A percentile compares a stretch with the other conserved stretches of the same genome.
These are phyloP conservation scores for Channallabes apus DNA, from an alignment of 2,797 vertebrate genomes.

Conservation along the genomic window DNA sequence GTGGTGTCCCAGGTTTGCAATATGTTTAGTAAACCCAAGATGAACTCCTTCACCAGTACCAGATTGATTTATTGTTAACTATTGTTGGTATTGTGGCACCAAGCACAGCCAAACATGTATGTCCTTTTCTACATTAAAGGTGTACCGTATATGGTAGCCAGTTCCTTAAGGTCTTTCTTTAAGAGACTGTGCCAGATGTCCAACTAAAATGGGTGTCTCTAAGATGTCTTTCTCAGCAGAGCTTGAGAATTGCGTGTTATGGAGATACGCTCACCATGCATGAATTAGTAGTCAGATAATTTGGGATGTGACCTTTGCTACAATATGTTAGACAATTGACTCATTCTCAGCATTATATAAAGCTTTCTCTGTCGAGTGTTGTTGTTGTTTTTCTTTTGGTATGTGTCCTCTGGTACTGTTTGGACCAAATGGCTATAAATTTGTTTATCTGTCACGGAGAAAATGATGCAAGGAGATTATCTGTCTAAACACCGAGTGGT, in stretches of 20 bases:
- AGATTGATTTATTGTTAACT: neutral
- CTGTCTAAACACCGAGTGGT: neutral
- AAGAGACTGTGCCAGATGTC: neutral
- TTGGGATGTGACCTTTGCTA: neutral
- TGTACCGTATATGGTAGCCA: neutral
- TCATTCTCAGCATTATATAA: neutral
- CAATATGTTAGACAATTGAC: neutral
- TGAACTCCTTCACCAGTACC: neutral
- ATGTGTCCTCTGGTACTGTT: neutral
- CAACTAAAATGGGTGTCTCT: neutral
- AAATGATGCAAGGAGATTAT: neutral
- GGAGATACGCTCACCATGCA: neutral
- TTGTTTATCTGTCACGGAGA: neutral
- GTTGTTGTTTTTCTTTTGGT: too few relatives aligned
- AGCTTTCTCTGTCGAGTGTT: neutral
- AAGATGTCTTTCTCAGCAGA: neutral
- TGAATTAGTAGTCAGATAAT: neutral
- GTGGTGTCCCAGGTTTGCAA: neutral
- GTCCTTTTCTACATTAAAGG: too few relatives aligned
- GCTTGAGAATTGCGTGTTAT: neutral
- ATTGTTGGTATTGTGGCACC: neutral
- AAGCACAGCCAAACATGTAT: neutral
- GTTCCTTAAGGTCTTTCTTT: neutral
- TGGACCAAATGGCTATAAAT: neutral
- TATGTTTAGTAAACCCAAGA: neutral